These are phyloP conservation scores for Odocoileus virginianus DNA, from an alignment of 2,113 vertebrate genomes.

Conservation along the genomic window DNA sequence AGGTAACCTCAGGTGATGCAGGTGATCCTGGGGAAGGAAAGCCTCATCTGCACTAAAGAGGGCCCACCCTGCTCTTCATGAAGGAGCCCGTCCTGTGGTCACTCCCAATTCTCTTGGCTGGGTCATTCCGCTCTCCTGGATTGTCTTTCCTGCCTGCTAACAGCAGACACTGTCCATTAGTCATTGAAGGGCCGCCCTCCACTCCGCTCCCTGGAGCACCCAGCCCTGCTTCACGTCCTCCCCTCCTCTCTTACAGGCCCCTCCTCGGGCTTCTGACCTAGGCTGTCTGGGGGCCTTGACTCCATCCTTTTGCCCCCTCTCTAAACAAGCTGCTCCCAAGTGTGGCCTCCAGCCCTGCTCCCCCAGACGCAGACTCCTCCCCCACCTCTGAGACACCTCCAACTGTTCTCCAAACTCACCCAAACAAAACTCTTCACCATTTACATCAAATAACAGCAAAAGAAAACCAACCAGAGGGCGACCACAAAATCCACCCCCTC, in stretches of 20 bases:
- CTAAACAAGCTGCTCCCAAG: neutral
- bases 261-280: neutral
- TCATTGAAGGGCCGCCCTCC: fast-evolving
- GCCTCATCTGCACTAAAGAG: neutral
- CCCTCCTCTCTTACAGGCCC: neutral
- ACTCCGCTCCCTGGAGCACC: neutral
- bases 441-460: neutral
- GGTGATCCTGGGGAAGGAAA: neutral
- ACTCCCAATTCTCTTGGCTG: neutral
- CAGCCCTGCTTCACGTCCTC: neutral
- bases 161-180: neutral
- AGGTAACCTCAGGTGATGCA: neutral
- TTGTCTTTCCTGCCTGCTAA: neutral
- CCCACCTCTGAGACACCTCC: neutral
- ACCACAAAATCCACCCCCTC: neutral
- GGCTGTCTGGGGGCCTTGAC: neutral
- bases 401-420: neutral
- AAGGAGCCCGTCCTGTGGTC: neutral
- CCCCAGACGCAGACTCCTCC: neutral
- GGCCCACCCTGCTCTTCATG: neutral
- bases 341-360: neutral
- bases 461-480: neutral
- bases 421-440: neutral
- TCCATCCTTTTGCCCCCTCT: neutral
- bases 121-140: neutral